Percentiles rank a stretch among this genome's conserved stretches.
These are phyloP conservation scores for Anthoscopus minutus DNA, from an alignment of 2,113 vertebrate genomes.

Conservation along the genomic window DNA sequence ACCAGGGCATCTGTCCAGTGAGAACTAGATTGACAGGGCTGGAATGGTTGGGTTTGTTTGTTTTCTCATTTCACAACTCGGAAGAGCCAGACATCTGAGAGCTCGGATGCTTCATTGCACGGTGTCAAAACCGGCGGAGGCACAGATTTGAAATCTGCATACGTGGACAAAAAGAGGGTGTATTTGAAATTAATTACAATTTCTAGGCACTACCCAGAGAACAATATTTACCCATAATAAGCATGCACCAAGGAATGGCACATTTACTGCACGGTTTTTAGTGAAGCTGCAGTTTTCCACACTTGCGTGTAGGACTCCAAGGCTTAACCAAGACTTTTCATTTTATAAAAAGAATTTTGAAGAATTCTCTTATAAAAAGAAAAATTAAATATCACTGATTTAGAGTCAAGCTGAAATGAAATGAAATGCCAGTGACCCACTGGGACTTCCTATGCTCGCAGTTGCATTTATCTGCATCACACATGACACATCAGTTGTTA, in stretches of 20 bases:
- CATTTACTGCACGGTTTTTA: background rate
- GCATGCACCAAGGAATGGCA: background rate
- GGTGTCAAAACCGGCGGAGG: conserved; percentile 4
- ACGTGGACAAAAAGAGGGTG: background rate
- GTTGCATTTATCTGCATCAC: background rate
- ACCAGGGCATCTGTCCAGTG: conserved; percentile 34
- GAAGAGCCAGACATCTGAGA: conserved; percentile 52
- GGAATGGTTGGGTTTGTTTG: conserved; percentile 15
- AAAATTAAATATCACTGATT: background rate
- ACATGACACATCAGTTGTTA: background rate
- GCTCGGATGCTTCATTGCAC: background rate
- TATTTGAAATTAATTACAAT: conserved; percentile 35
- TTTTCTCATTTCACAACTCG: conserved; percentile 25
- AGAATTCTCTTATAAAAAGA: background rate
- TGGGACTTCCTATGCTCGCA: background rate
- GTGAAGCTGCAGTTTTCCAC: background rate
- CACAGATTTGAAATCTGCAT: conserved; percentile 60
- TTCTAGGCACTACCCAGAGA: background rate
- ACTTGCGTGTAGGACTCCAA: background rate
- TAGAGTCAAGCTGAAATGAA: background rate
- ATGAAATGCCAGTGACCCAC: background rate
- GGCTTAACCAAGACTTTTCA: background rate
- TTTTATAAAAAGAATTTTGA: background rate
- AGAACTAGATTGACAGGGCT: conserved; percentile 39
- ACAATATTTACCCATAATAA: background rate